phyloP scores from a whole-genome alignment of 2,113 vertebrate species.

The Hydrochoerus hydrochaeris region DNA sequence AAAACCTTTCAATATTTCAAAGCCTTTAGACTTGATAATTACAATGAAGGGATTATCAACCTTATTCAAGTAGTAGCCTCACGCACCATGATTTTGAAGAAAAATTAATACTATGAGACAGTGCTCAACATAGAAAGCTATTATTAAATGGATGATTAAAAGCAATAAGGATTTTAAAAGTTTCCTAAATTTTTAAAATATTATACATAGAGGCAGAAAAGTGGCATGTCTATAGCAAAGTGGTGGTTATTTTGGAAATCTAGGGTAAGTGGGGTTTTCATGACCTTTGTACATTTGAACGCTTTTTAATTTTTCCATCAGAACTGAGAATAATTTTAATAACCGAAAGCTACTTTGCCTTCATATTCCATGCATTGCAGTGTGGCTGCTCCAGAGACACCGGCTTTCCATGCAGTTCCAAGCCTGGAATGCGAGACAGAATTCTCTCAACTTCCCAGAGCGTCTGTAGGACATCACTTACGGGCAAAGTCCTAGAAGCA shows the following conservation, averaged over 20 bases:
- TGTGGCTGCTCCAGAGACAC: not conserved
- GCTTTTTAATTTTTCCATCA: constrained; percentile 11
- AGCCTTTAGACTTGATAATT: not conserved
- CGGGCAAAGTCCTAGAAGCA: not conserved
- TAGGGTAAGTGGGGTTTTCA: not conserved
- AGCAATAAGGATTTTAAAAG: not conserved
- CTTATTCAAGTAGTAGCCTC: not conserved
- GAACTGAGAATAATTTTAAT: not conserved
- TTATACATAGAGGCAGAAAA: not conserved
- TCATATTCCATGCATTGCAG: not conserved
- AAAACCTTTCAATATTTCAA: not conserved
- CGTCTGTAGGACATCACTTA: not conserved
- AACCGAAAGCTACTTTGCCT: not conserved
- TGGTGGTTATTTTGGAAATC: not conserved
- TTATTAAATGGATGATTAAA: not conserved
- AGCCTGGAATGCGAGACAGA: no score
- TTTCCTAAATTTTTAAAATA: not conserved
- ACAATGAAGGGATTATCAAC: not conserved
- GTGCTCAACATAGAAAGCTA: not conserved
- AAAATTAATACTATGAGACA: not conserved
- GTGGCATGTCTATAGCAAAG: not conserved
- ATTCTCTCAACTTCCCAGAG: not conserved
- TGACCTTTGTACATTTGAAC: not conserved
- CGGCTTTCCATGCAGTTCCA: not conserved
- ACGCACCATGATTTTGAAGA: not conserved